Base-by-base conservation (phyloP, 1,140 invertebrate species). In the Leptinotarsa texana region DNA sequence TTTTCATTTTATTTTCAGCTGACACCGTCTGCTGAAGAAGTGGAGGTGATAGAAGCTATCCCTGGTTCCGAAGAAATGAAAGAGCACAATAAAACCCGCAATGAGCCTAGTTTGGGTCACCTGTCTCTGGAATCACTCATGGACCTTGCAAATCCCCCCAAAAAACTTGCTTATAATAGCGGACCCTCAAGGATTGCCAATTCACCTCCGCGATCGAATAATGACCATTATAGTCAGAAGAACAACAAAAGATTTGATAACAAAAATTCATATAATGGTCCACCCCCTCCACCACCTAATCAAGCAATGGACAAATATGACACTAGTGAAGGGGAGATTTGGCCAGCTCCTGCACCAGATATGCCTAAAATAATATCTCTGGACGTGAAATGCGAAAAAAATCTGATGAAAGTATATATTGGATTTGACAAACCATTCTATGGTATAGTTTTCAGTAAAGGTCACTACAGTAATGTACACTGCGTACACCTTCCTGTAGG, bases 311-410 rank as follows among this genome's bases (percentile, higher is more conserved):
- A 90, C 73, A 90, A 89, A 77, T 86, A 89, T 22, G 89, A 88
- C 69, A 84, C 82, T 0, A 85, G 85, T 3, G 83, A 80, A 66
- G 82, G 84, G 0, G 94, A 96, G 71, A 90, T 92, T 3, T 96
- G 94, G 95, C 92, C 94, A 5, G 90, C 90, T 0, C 90, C 91
- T 0, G 90, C 91, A 3, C 92, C 90, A 13, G 95, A 96, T 77
- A 95, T 95, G 93, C 94, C 96, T 0, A 95, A 96, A 86, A 96
- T 97, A 69, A 91, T 95, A 3, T 94, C 94, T 3, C 86, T 97
- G 1, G 95, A 98, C 81, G 96, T 97, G 0, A 96, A 97, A 84
- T 98, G 96, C 85, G 96, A 97, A 85, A 97, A 97, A 83, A 96
- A 92, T 83, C 89, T 94, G 57, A 98, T 98, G 96, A 92, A 95